Base-by-base conservation (phyloP, 2,113 vertebrate genomes). In the Mormyrus lacerda region DNA sequence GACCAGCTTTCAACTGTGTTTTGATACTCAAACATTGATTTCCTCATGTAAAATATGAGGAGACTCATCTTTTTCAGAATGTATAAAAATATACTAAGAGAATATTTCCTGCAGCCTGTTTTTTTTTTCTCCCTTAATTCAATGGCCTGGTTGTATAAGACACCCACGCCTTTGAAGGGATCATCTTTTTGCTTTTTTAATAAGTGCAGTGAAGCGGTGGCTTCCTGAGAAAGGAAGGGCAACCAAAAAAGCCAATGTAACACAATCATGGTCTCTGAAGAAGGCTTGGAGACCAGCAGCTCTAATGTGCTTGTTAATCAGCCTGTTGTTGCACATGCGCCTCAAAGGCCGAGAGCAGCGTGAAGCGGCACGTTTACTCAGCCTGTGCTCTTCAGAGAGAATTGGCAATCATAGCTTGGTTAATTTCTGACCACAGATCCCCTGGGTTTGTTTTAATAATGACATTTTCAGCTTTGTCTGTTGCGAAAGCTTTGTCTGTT, bases 151-250 rank as follows among this genome's bases (percentile, higher is more conserved):
- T 76, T 76, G 69, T 76, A 73, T 27, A 47, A 88, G 58, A 73
- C 61, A 88, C 87, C 87, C 87, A 88, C 87, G 65, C 24, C 44
- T 65, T 42, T 47, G 35, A 44, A 83, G 44, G 69, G 11, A 76
- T 76, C 35, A 76, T 76, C 15, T 39, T 85, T 85, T 85, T 85
- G 44, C 42, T 48, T 85, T 21, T 47, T 85, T 50, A 48, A 76
- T 39, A 19, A 76, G 69, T 35, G 5, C 11, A 13, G n/a, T 65
- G n/a, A 65, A 65, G n/a, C n/a, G 0, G n/a, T 65, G n/a, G 61
- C 9, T 27, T 27, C n/a, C 45, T 50, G 44, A 79, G 88, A 61
- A 88, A 39, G 48, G 88, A 79, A 27, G 19, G 45, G 47, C 51
- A 73, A 76, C 11, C n/a, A 11, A 48, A 27, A 58, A 73, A 44